phyloP scores from a whole-genome alignment of 2,888 invertebrate genomes.

The Rhorus exstirpatorius region DNA sequence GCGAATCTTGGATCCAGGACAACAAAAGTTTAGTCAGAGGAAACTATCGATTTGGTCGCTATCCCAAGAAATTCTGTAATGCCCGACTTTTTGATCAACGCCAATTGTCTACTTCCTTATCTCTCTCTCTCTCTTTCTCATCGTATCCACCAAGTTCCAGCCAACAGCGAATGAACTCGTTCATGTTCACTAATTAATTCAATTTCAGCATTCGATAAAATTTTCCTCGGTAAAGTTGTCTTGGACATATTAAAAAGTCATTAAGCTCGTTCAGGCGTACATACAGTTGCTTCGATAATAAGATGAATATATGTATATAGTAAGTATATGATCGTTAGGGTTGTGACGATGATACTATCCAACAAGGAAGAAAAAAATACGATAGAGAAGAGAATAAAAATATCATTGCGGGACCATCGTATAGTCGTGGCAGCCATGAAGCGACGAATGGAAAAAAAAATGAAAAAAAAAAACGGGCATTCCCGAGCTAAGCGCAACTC shows the following conservation, averaged over 20 bases:
- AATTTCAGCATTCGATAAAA: conserved; percentile 50
- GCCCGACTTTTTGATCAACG: conserved; percentile 63
- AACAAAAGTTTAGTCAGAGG: conserved; percentile 36
- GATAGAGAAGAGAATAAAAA: conserved; percentile 26
- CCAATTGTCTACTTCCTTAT: conserved; percentile 56
- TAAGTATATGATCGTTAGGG: conserved; percentile 13
- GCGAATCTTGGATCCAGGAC: conserved; percentile 27
- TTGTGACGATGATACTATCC: not conserved
- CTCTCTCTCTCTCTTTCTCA: conserved; percentile 3
- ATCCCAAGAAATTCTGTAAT: conserved; percentile 47
- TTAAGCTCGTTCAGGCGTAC: conserved; percentile 6
- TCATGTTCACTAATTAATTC: conserved; percentile 63
- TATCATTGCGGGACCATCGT: conserved; percentile 12
- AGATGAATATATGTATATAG: not conserved
- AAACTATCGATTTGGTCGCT: conserved; percentile 55
- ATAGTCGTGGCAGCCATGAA: not conserved
- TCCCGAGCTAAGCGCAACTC: conserved; percentile 38
- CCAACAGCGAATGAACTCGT: conserved; percentile 50
- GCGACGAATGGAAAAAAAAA: not conserved
- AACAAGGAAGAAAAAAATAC: conserved; percentile 1
- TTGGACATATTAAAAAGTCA: conserved; percentile 32
- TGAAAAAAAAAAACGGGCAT: conserved; percentile 35
- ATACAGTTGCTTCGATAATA: not conserved
- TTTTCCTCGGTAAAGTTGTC: conserved; percentile 46
- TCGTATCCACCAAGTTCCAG: not conserved